Base-by-base conservation (phyloP, 1,140 invertebrate genomes). In the Kradibia gibbosae region DNA sequence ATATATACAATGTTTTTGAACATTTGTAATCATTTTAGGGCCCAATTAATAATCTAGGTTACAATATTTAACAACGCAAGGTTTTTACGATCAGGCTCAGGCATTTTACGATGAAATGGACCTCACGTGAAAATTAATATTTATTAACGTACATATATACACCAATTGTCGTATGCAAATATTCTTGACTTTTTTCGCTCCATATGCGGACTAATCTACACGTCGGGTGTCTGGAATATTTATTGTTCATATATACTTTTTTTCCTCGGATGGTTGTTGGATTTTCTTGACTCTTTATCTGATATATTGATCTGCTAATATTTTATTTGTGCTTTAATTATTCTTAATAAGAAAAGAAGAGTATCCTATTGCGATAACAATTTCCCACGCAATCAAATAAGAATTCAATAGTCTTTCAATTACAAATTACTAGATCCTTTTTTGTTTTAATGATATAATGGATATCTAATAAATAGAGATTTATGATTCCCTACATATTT, bases 61-160 rank as follows among this genome's bases (percentile, higher is more conserved):
- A n/a, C n/a, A n/a, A n/a, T n/a, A n/a, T n/a, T n/a, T n/a, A n/a
- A n/a, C n/a, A n/a, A n/a, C n/a, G n/a, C n/a, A n/a, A n/a, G n/a
- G n/a, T n/a, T n/a, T n/a, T n/a, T n/a, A n/a, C n/a, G n/a, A n/a
- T n/a, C n/a, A n/a, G n/a, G 28, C 31, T 45, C 57, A 17, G 15
- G 17, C 1, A 17, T 22, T 53, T 22, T 71, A 53, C 50, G 45
- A 70, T 34, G 45, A 67, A 78, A 70, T 53, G 42, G 55, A 60
- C 57, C 42, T 22, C 34, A 31, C 11, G 8, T 31, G 31, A 39
- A 71, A 55, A 78, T 78, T 67, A 78, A 71, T 71, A 78, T 71
- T 71, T 71, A 78, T 70, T 65, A 78, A 75, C 31, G 13, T 50
- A 20, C 22, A 25, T 11, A 48, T n/a, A 2, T 70, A 28, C 45